Base-by-base conservation (phyloP, 37 sponge, comb jelly and placozoan genomes). In the Spongilla lacustris region DNA sequence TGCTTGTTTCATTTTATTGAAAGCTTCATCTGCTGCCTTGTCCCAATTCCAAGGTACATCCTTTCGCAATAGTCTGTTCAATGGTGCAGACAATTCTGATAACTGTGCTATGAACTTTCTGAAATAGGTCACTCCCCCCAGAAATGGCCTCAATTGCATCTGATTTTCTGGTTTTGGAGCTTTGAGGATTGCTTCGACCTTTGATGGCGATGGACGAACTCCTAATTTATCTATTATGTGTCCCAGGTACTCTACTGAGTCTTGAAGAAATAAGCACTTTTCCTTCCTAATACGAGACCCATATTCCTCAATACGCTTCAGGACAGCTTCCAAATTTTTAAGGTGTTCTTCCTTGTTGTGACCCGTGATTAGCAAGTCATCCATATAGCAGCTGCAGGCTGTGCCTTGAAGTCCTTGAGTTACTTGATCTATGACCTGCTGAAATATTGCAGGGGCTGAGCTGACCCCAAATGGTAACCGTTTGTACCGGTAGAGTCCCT, bases 361-460 rank as follows among this genome's bases (percentile, higher is more conserved):
- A 11, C 85, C 90, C 1, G 90, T 84, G 28, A 84, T 32, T 49
- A 84, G 75, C 9, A 89, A 78, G 37, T 88, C 84, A 30, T 88
- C 89, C 1, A 84, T n/a, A 30, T 77, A 89, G 77, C 77, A n/a
- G n/a, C n/a, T n/a, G n/a, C n/a, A 83, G 21, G 67, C 24, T 24
- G 70, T 66, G 22, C 38, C 69, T 10, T 71, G 72, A 12, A 77
- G 30, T 34, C 89, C 89, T 9, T 89, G 67, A 30, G 29, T 14
- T 27, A 66, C 41, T 38, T 23, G 13, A 22, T 80, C 88, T 66
- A 87, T 87, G 22, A 41, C 38, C 32, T 81, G 26, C 74, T 87
- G 88, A 27, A 68, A 87, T 27, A 87, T 37, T 25, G 88, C 46
- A 0, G 88, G 88, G 0, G 88, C 81, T 17, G 88, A 81, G n/a